A percentile compares a stretch with the other conserved stretches of the same genome.
phyloP scores from a whole-genome alignment of 2,113 vertebrate species.

The Plecturocebus donacophilus region DNA sequence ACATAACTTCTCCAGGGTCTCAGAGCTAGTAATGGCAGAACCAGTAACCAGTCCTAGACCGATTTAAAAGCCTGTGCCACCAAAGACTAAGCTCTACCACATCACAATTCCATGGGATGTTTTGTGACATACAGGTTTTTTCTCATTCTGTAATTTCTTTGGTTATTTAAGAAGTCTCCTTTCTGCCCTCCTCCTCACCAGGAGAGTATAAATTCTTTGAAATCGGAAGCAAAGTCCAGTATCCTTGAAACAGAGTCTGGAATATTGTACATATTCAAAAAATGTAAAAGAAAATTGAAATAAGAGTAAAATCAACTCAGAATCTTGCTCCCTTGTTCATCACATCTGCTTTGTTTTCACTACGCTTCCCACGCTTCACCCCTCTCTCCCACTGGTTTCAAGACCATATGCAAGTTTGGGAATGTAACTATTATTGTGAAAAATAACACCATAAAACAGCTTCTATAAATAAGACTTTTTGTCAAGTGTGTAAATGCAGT shows the following conservation, averaged over 20 bases:
- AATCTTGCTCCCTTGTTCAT: neutral
- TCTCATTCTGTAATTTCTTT: conserved; percentile 3
- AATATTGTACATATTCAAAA: neutral
- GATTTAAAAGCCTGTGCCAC: neutral
- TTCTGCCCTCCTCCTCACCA: neutral
- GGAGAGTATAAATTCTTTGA: conserved; percentile 17
- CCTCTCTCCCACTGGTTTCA: neutral
- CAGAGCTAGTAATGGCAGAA: neutral
- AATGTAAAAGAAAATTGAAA: neutral
- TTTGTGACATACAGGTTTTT: neutral
- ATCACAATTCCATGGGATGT: neutral
- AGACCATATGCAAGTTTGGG: neutral
- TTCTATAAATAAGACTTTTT: neutral
- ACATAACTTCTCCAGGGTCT: neutral
- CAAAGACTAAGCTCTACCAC: neutral
- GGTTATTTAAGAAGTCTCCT: neutral
- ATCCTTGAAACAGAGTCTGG: neutral
- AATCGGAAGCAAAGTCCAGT: conserved; percentile 12
- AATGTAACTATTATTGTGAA: neutral
- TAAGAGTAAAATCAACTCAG: conserved; percentile 21
- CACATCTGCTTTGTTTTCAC: neutral
- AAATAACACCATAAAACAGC: neutral
- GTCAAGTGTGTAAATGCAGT: neutral
- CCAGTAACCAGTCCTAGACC: neutral
- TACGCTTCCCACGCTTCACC: neutral